phyloP scores from a whole-genome alignment of 1,140 invertebrate genomes.

The Platyscapa corneri region DNA sequence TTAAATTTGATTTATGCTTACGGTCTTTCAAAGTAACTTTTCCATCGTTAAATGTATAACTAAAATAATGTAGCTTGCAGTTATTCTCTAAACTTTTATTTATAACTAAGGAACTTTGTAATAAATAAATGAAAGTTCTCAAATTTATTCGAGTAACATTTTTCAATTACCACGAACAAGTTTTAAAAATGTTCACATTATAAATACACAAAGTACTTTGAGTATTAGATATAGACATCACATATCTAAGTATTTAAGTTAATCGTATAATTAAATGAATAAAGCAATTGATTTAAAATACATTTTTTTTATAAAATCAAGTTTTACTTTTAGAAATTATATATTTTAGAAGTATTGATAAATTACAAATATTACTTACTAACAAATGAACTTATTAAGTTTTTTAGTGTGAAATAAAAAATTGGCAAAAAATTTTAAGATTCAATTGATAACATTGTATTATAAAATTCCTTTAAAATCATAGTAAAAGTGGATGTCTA shows the following conservation, averaged over 20 bases:
- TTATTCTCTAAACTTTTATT: conserved; percentile 37
- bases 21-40: conserved; percentile 39
- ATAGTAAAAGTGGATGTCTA: too few species aligned
- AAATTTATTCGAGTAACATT: conserved; percentile 2
- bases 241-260: background rate
- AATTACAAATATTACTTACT: too few species aligned
- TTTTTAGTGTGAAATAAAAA: too few species aligned
- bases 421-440: too few species aligned
- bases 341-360: too few species aligned
- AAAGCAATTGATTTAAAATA: too few species aligned
- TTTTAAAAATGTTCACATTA: background rate
- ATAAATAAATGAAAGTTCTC: background rate
- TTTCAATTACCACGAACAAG: background rate
- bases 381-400: too few species aligned
- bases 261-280: too few species aligned
- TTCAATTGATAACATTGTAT: too few species aligned
- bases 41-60: conserved; percentile 42
- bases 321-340: too few species aligned
- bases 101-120: background rate
- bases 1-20: conserved; percentile 51
- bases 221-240: background rate
- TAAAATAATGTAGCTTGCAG: conserved; percentile 32
- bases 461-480: too few species aligned
- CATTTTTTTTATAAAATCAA: too few species aligned
- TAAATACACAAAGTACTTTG: background rate